A percentile compares a stretch with the other conserved stretches of the same genome.
Evolutionary conservation across 2,797 vertebrate species (phyloP).

Genomic region (Cyclura pinguis): DNA sequence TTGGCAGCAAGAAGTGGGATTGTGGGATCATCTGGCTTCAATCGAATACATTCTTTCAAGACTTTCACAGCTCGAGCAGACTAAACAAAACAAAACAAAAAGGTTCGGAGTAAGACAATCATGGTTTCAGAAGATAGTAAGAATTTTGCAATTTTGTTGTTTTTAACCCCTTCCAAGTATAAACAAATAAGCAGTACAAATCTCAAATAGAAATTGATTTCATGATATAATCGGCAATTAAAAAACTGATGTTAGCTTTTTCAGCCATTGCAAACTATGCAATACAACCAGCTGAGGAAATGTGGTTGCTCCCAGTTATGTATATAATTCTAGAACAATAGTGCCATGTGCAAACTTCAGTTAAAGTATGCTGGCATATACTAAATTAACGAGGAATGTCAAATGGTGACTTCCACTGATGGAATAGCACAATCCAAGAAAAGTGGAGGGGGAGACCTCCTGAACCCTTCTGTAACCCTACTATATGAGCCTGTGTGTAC

Average conservation of each 20-base stretch:
- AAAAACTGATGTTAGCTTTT: slow-evolving; percentile 4
- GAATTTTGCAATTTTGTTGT: slow-evolving; percentile 37
- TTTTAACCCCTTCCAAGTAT: slow-evolving; percentile 23
- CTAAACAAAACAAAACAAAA: slow-evolving; percentile 73
- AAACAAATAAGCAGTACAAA: neutral
- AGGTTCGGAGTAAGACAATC: slow-evolving; percentile 59
- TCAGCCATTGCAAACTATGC: neutral
- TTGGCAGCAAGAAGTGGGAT: slow-evolving; percentile 97
- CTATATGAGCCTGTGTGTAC: no score
- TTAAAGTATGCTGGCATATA: neutral
- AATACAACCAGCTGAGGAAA: neutral
- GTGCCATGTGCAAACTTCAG: neutral
- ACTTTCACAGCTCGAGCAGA: slow-evolving; percentile 97
- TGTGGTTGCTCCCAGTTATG: neutral
- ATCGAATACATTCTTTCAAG: slow-evolving; percentile 95
- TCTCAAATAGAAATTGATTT: neutral
- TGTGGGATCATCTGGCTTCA: slow-evolving; percentile 95
- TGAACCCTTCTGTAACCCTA: no score
- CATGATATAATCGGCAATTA: neutral
- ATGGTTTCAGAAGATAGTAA: slow-evolving; percentile 12
- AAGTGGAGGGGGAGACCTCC: neutral
- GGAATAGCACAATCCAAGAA: neutral
- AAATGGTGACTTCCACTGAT: neutral
- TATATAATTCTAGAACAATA: slow-evolving; percentile 10
- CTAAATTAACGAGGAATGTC: no score